phyloP scores from a whole-genome alignment of 2,888 invertebrate genomes.

The Eulithis prunata region DNA sequence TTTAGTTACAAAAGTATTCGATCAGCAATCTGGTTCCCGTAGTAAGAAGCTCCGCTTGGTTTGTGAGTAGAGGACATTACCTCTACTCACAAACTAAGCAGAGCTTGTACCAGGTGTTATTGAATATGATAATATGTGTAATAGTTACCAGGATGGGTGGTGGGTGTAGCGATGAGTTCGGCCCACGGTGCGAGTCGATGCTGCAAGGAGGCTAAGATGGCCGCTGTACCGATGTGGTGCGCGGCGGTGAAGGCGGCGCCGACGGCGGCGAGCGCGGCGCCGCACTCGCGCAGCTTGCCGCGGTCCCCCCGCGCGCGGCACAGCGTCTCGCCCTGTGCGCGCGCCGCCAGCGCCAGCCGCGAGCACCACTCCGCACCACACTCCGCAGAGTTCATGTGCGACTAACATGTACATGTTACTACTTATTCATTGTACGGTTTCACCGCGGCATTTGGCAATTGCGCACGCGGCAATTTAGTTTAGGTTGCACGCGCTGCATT shows the following conservation, averaged over 20 bases:
- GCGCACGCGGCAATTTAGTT: too few species aligned
- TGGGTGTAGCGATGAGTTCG: conserved; percentile 54
- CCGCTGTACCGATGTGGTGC: conserved; percentile 59
- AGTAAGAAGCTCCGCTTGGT: too few species aligned
- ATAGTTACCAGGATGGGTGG: conserved; percentile 45
- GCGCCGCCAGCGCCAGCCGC: conserved; percentile 91
- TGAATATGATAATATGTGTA: too few species aligned
- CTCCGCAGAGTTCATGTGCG: conserved; percentile 95
- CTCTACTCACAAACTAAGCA: too few species aligned
- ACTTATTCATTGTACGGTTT: too few species aligned
- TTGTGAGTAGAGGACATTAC: too few species aligned
- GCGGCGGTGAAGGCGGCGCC: conserved; percentile 69
- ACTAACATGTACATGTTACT: too few species aligned
- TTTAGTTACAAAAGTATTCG: too few species aligned
- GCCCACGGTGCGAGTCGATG: conserved; percentile 64
- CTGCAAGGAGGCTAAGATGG: conserved; percentile 55
- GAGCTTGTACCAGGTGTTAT: too few species aligned
- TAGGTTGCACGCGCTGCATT: too few species aligned
- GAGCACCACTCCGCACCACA: conserved; percentile 95
- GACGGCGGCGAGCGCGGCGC: conserved; percentile 62
- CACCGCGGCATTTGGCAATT: too few species aligned
- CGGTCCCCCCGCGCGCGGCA: conserved; percentile 77
- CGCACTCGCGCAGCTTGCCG: conserved; percentile 65
- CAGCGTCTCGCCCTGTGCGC: conserved; percentile 87
- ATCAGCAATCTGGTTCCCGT: too few species aligned